Evolutionary conservation across 2,113 vertebrate species (phyloP).

Genomic region (Archilochus colubris): DNA sequence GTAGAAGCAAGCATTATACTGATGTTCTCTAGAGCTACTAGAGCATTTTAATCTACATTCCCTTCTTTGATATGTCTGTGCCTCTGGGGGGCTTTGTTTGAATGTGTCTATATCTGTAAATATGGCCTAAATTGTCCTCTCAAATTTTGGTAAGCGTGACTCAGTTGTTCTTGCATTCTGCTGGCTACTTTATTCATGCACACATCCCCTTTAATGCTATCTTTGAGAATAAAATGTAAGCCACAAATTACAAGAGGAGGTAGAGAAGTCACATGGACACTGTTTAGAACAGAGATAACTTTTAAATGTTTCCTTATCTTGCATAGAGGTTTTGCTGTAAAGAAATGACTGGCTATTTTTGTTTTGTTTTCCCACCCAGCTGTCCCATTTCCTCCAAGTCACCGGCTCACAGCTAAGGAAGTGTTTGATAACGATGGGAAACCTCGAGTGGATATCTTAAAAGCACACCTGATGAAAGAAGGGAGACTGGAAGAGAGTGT

Average conservation of each 20-base stretch:
- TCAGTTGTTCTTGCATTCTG: background rate
- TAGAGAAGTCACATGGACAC: background rate
- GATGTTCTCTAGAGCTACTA: background rate
- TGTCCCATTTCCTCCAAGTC: constrained; percentile 97
- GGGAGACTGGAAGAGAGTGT: constrained; percentile 95
- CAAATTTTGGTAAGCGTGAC: background rate
- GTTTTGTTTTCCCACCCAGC: constrained; percentile 73
- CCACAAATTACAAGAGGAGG: background rate
- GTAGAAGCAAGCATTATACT: background rate
- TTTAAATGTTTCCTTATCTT: background rate
- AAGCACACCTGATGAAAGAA: constrained; percentile 98
- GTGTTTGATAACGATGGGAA: constrained; percentile 97
- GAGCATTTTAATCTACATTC: background rate
- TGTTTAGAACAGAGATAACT: background rate
- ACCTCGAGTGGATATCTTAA: constrained; percentile 97
- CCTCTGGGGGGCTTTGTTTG: background rate
- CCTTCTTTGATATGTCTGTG: background rate
- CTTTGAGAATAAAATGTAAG: background rate
- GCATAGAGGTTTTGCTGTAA: background rate
- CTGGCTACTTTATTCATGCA: no score
- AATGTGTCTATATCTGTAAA: background rate
- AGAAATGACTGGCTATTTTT: background rate
- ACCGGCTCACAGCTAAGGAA: constrained; percentile 97
- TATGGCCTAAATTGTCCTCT: background rate
- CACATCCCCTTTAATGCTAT: background rate